phyloP scores from a whole-genome alignment of 2,797 vertebrate species.

The Mus caroli region DNA sequence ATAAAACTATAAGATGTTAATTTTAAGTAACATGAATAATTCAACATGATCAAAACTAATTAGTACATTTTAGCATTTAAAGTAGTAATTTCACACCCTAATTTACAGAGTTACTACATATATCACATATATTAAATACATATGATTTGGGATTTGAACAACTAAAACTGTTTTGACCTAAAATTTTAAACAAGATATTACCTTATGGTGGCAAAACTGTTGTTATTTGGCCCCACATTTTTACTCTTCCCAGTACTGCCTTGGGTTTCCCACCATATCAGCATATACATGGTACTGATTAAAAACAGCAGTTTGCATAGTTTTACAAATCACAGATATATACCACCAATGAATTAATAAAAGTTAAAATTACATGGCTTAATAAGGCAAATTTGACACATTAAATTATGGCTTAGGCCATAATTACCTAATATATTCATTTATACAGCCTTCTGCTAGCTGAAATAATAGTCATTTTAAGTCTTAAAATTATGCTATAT shows the following conservation, averaged over 20 bases:
- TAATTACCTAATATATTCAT: not conserved
- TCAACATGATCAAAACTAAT: accelerated
- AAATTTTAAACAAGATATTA: conserved; percentile 82
- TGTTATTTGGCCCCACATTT: conserved; percentile 81
- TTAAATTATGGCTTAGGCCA: not conserved
- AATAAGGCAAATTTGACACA: not conserved
- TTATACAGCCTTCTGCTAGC: not conserved
- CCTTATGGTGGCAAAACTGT: accelerated
- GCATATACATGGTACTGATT: accelerated
- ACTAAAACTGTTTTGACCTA: accelerated
- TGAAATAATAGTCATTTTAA: not conserved
- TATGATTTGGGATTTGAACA: conserved; percentile 84
- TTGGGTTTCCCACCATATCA: accelerated
- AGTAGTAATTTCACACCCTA: accelerated
- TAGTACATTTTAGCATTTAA: accelerated
- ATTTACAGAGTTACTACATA: not conserved
- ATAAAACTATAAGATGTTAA: not conserved
- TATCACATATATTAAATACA: conserved; percentile 57
- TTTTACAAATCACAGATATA: accelerated
- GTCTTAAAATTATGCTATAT: not conserved
- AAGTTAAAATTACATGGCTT: conserved; percentile 80
- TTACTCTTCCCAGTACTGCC: not conserved
- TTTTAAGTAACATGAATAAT: not conserved
- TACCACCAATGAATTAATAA: accelerated
- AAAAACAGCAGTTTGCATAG: accelerated